Conservation (phyloP, 2,113 vertebrate genomes). For the Lepisosteus osseus region DNA sequence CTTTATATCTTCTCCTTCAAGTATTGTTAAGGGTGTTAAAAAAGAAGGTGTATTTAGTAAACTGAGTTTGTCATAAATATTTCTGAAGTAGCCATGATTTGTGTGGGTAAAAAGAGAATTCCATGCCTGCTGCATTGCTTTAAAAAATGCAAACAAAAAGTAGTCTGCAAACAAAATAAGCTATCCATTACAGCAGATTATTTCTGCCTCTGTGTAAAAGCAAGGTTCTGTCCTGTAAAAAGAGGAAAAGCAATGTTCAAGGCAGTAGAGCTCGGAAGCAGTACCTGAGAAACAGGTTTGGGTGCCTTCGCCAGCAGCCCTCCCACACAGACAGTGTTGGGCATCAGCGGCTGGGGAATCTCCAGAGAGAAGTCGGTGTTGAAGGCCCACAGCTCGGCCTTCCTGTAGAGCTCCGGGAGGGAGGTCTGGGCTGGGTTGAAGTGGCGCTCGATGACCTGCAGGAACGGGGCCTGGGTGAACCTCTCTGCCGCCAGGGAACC, state of each 20-base stretch:
- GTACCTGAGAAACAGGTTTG: slow-evolving; percentile 50
- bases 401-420: slow-evolving; percentile 48
- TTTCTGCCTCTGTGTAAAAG: too few relatives aligned
- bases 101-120: too few relatives aligned
- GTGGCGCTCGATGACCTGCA: slow-evolving; percentile 47
- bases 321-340: slow-evolving; percentile 61
- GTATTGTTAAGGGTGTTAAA: too few relatives aligned
- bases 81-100: too few relatives aligned
- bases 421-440: slow-evolving; percentile 43
- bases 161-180: too few relatives aligned
- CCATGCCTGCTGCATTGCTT: too few relatives aligned
- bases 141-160: too few relatives aligned
- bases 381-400: slow-evolving; percentile 65
- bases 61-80: too few relatives aligned
- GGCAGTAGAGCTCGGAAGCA: neutral
- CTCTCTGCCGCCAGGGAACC: slow-evolving; percentile 24
- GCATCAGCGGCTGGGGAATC: slow-evolving; percentile 58
- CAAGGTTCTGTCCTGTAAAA: neutral
- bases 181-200: too few relatives aligned
- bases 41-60: too few relatives aligned
- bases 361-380: slow-evolving; percentile 68
- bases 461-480: slow-evolving; percentile 35
- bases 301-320: slow-evolving; percentile 56
- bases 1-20: too few relatives aligned
- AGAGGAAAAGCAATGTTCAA: neutral